phyloP scores from a whole-genome alignment of 2,888 invertebrate genomes.

The Merodon equestris region DNA sequence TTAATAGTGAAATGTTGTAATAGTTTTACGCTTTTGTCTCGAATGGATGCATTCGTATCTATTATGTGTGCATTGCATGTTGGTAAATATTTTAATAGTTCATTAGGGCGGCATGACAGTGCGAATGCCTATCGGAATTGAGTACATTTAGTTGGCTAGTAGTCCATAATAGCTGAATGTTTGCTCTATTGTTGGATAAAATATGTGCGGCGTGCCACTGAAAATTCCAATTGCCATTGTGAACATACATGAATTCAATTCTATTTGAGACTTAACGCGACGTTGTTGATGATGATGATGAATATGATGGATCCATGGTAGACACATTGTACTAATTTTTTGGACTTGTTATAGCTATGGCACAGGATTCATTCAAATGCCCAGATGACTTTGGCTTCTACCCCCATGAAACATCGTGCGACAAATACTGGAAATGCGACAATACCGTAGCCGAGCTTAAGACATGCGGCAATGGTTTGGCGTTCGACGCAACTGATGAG shows the following conservation, averaged over 20 bases:
- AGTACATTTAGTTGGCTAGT: constrained; percentile 6
- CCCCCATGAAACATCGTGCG: constrained; percentile 92
- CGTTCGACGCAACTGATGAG: constrained; percentile 92
- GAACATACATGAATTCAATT: constrained; percentile 3
- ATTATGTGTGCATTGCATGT: background rate
- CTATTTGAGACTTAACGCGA: background rate
- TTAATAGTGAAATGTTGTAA: constrained; percentile 23
- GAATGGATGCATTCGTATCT: constrained; percentile 1
- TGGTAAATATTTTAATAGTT: constrained; percentile 60
- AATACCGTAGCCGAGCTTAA: constrained; percentile 92
- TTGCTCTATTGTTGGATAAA: background rate
- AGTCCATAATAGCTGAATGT: background rate
- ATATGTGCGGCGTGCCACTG: constrained; percentile 10
- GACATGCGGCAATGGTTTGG: constrained; percentile 95
- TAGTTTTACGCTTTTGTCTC: constrained; percentile 30
- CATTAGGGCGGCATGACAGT: constrained; percentile 46
- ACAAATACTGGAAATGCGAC: constrained; percentile 98
- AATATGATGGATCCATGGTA: background rate
- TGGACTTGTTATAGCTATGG: constrained; percentile 81
- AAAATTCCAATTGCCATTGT: constrained; percentile 8
- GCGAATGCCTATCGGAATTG: constrained; percentile 38
- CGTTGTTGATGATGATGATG: constrained; percentile 21
- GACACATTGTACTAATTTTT: constrained; percentile 11
- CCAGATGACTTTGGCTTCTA: constrained; percentile 97
- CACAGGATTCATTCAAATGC: constrained; percentile 93